Evolutionary conservation across 2,113 vertebrate genomes (phyloP), one percentile per base, ranked within the genome.

Genomic region (Orycteropus afer): DNA sequence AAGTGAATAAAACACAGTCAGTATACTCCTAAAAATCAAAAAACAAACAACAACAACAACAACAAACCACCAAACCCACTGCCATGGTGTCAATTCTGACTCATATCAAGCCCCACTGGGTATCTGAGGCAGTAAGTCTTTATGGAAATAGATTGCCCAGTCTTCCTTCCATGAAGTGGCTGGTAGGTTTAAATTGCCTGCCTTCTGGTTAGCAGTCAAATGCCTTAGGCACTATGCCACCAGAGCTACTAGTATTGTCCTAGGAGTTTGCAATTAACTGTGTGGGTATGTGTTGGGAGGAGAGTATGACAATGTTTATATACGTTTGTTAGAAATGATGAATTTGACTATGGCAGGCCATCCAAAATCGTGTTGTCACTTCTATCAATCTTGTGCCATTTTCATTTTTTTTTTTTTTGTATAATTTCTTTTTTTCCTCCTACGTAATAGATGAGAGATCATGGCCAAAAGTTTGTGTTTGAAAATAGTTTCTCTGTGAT

Each of bases 1-100:
- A 77, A 34, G 22, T 91, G 40, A 92, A 86, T 92, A 65, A 94
- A 86, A 92, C 17, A n/a, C n/a, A n/a, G n/a, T n/a, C n/a, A n/a
- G n/a, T n/a, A n/a, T n/a, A n/a, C n/a, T n/a, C n/a, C n/a, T n/a
- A n/a, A n/a, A n/a, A n/a, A n/a, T n/a, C n/a, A n/a, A n/a, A n/a
- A n/a, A n/a, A n/a, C n/a, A n/a, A n/a, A n/a, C n/a, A n/a, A n/a
- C n/a, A n/a, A n/a, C n/a, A n/a, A n/a, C n/a, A n/a, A n/a, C n/a
- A n/a, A n/a, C n/a, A n/a, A n/a, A n/a, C n/a, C n/a, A n/a, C n/a
- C n/a, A n/a, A n/a, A n/a, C n/a, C n/a, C n/a, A n/a, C n/a, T n/a
- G n/a, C n/a, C n/a, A n/a, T n/a, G n/a, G n/a, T n/a, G n/a, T n/a
- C n/a, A n/a, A n/a, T n/a, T n/a, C n/a, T n/a, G n/a, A n/a, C n/a